Evolutionary conservation across 2,797 vertebrate species (phyloP), one percentile per base, ranked within the genome.

Genomic region (Gallirallus australis): DNA sequence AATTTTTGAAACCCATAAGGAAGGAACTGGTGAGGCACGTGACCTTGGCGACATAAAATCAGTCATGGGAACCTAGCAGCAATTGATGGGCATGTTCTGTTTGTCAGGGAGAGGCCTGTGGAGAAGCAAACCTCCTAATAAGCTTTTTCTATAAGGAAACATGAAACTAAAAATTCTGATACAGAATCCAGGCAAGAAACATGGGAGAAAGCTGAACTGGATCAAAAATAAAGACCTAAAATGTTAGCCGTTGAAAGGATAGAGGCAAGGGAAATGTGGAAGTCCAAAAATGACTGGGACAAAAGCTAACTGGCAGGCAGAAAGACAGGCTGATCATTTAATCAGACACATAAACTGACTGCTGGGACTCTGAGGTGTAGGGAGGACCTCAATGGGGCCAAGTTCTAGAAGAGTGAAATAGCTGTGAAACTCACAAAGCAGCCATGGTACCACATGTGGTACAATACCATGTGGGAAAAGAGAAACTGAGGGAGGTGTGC

Each of bases 371-470:
- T 35, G 15, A 87, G 25, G 21, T 13, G 9, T 27, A 42, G 17
- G 45, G 45, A 21, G 24, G 37, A 63, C 30, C 72, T 72, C 70
- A 37, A 16, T 48, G 27, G 6, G 50, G 15, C 28, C 2, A 1
- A 64, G 63, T 70, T 39, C 16, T 35, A 18, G 8, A 21, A 45
- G 48, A 65, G 7, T 50, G 48, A 63, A 76, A 82, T 13, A 7
- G 17, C 37, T 63, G 20, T 25, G 61, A 63, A 50, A 64, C 31
- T 13, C 21, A 12, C 9, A 13, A 53, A 42, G 50, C 15, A 23
- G 14, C 15, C 24, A 5, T 0, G 0, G 25, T 73, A 23, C 42
- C 28, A 6, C 50, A 9, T 25, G 50, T 1, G 0, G 23, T 60
- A 35, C 25, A 27, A 1, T 17, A 45, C 17, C 3, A 2, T 2